Conservation (phyloP, 64 coral and sea anemone species). For the Cladopsammia gracilis region DNA sequence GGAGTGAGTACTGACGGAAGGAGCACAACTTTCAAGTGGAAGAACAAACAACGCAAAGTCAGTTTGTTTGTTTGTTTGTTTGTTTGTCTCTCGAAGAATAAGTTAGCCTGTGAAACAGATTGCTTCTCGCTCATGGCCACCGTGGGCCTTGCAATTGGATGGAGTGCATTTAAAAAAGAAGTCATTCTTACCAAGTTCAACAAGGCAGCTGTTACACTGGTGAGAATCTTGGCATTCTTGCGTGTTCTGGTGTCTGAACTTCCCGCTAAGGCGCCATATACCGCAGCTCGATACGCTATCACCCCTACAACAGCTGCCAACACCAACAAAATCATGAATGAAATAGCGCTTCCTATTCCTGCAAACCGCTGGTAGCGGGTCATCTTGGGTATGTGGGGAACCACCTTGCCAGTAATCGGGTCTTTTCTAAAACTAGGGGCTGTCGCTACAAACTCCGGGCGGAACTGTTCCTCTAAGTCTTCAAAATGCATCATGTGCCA, state of each 20-base stretch:
- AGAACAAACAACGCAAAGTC: no score
- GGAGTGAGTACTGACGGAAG: no score
- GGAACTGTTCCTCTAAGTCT: conserved; percentile 89
- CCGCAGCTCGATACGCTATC: conserved; percentile 83
- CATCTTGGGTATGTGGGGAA: conserved; percentile 83
- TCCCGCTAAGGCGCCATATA: conserved; percentile 73
- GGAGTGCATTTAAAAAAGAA: background rate
- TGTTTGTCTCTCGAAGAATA: no score
- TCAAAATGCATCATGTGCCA: conserved; percentile 98
- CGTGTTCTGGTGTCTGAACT: background rate
- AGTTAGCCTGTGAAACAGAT: no score
- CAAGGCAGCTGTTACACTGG: conserved; percentile 88
- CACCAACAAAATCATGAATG: conserved; percentile 92
- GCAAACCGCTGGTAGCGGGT: conserved; percentile 72
- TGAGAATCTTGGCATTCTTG: conserved; percentile 90
- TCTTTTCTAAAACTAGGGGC: conserved; percentile 77
- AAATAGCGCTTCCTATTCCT: conserved; percentile 80
- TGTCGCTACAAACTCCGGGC: conserved; percentile 86
- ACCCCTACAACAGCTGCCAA: conserved; percentile 87
- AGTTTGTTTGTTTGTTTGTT: no score
- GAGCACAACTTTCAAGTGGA: no score
- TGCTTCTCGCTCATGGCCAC: no score
- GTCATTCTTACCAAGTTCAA: conserved; percentile 76
- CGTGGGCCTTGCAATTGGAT: no score
- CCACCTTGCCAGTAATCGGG: conserved; percentile 81